Evolutionary conservation across 2,888 invertebrate species (phyloP).

Genomic region (Netelia melanura): DNA sequence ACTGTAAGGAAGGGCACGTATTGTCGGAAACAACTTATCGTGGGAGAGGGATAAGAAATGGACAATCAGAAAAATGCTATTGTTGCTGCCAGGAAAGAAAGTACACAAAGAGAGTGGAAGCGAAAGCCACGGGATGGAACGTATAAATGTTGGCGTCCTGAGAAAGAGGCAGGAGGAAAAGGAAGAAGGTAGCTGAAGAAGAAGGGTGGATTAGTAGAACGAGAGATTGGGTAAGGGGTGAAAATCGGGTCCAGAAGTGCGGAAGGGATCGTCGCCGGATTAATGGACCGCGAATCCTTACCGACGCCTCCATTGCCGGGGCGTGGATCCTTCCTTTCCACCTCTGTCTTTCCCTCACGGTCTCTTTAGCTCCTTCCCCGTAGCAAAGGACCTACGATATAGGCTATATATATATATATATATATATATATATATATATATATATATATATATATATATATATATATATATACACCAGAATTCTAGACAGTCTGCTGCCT

Average conservation of each 20-base stretch:
- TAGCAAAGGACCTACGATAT: background rate
- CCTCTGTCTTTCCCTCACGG: conserved; percentile 32
- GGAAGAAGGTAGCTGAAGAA: conserved; percentile 45
- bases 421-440: conserved; percentile 14
- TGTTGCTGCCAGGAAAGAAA: conserved; percentile 24
- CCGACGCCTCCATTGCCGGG: conserved; percentile 63
- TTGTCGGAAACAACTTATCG: background rate
- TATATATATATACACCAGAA: conserved; percentile 12
- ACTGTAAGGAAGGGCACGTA: background rate
- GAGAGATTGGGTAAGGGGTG: conserved; percentile 61
- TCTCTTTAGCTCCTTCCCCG: conserved; percentile 4
- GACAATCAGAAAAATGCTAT: conserved; percentile 3
- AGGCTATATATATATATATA: background rate
- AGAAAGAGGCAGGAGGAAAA: conserved; percentile 33
- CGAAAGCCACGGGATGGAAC: conserved; percentile 7
- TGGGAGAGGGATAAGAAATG: background rate
- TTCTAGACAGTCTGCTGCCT: conserved; percentile 43
- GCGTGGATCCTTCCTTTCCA: conserved; percentile 48
- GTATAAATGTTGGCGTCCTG: conserved; percentile 21
- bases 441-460: background rate
- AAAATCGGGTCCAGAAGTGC: conserved; percentile 67
- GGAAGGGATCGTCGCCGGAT: conserved; percentile 68
- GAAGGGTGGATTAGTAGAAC: conserved; percentile 68
- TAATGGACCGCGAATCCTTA: conserved; percentile 70
- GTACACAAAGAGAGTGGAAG: conserved; percentile 3